These are phyloP conservation scores for Ostrea denselamellosa DNA, from an alignment of 1,140 invertebrate genomes.

Conservation along the genomic window DNA sequence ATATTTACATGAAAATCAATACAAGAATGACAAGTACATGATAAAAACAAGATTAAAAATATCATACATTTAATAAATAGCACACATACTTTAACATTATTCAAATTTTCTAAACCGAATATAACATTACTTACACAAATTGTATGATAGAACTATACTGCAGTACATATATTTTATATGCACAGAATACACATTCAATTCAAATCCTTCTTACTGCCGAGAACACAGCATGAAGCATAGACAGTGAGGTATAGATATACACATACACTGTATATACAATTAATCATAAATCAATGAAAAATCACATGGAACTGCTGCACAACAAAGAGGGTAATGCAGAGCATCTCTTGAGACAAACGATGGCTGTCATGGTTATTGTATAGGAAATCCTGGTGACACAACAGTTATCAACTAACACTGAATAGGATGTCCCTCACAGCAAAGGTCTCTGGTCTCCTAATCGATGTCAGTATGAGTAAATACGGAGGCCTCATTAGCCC, in stretches of 20 bases:
- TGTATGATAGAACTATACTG: too few relatives aligned
- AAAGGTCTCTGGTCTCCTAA: not conserved
- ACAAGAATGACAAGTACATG: too few relatives aligned
- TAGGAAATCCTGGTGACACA: slow-evolving; percentile 5
- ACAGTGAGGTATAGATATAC: not conserved
- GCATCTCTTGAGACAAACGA: not conserved
- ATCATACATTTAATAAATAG: too few relatives aligned
- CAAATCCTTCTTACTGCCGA: too few relatives aligned
- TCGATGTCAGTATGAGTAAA: not conserved
- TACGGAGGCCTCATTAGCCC: not conserved
- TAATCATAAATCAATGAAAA: not conserved
- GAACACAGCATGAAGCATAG: too few relatives aligned
- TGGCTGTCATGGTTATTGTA: not conserved
- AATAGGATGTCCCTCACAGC: slow-evolving; percentile 13
- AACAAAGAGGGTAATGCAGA: not conserved
- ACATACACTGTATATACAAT: not conserved
- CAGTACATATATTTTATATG: too few relatives aligned
- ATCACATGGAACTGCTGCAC: not conserved
- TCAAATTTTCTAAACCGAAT: too few relatives aligned
- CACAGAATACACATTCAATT: too few relatives aligned
- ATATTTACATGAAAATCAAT: too few relatives aligned
- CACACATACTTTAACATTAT: too few relatives aligned
- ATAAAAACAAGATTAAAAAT: too few relatives aligned
- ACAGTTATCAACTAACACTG: not conserved
- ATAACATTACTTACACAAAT: too few relatives aligned